Evolutionary conservation across 2,888 invertebrate genomes (phyloP), one percentile per base, ranked within the genome.

Genomic region (Eilema sororculum): DNA sequence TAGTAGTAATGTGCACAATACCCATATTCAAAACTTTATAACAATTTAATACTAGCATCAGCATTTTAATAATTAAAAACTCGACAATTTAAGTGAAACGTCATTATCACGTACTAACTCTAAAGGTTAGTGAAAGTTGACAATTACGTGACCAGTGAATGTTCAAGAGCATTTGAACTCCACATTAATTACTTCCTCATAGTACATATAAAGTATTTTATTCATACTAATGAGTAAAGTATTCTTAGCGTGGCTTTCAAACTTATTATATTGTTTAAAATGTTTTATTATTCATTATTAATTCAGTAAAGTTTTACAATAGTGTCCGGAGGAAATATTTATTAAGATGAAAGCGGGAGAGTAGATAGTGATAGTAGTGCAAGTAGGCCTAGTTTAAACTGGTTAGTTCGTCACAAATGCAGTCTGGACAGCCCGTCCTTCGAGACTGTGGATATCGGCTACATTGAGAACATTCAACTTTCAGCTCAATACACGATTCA

Each of bases 351-450:
- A 89, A 90, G 87, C 84, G 81, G 82, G 83, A 83, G 86, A 86
- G 86, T 81, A 84, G 81, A 82, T 63, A 63, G 12, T 30, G 33
- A 22, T 33, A 33, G 61, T 33, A 92, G 90, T 90, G 90, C 91
- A 92, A 93, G 93, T 92, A 90, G n/a, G n/a, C 52, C 3, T 87
- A 87, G 72, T 77, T 78, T 83, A 86, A 91, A 92, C 93, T 89
- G 91, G 93, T 93, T 92, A 86, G 72, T 74, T 75, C 72, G 77
- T 76, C 79, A 75, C 75, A 83, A 78, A 84, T 77, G 81, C 75
- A 75, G 74, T 73, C 77, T 78, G 80, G 80, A 77, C 75, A 75
- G 71, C 69, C 46, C 81, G 85, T 83, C 91, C 92, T 92, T 91
- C 89, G 82, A 33, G 56, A 65, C 78, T 77, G 79, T 79, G 84